A percentile compares a stretch with the other conserved stretches of the same genome.
phyloP scores from a whole-genome alignment of 2,888 invertebrate genomes.

The Leistus spinibarbis region DNA sequence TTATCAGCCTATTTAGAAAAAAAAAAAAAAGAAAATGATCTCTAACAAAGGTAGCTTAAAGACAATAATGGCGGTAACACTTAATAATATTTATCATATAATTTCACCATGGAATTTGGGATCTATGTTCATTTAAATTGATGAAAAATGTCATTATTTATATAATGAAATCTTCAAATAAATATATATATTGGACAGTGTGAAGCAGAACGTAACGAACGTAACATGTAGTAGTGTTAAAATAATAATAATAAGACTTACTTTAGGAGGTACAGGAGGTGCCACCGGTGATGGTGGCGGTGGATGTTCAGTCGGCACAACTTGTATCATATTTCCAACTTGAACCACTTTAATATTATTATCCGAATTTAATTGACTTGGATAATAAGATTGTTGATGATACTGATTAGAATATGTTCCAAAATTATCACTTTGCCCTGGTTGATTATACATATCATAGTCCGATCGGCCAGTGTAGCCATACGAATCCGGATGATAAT shows the following conservation, averaged over 20 bases:
- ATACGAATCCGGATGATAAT: slow-evolving; percentile 20
- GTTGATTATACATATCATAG: slow-evolving; percentile 32
- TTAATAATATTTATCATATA: too few relatives aligned
- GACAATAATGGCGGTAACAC: too few relatives aligned
- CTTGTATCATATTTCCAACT: slow-evolving; percentile 66
- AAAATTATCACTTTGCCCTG: slow-evolving; percentile 7
- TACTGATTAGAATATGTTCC: slow-evolving; percentile 7
- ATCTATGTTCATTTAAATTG: too few relatives aligned
- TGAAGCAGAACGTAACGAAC: too few relatives aligned
- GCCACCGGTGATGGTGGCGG: not conserved
- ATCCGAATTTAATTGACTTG: slow-evolving; percentile 11
- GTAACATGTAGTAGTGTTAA: not conserved
- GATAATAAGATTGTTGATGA: slow-evolving; percentile 19
- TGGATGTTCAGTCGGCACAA: slow-evolving; percentile 61
- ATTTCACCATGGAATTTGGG: too few relatives aligned
- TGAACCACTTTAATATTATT: slow-evolving; percentile 51
- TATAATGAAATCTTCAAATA: too few relatives aligned
- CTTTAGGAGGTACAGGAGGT: slow-evolving; percentile 22
- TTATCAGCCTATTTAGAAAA: too few relatives aligned
- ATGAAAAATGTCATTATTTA: too few relatives aligned
- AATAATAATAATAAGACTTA: slow-evolving; percentile 6
- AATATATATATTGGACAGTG: too few relatives aligned
- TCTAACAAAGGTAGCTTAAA: too few relatives aligned
- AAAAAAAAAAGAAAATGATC: too few relatives aligned
- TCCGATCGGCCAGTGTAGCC: slow-evolving; percentile 15